These are phyloP conservation scores for Nycticorax nycticorax DNA, from an alignment of 2,113 vertebrate genomes.

Conservation along the genomic window DNA sequence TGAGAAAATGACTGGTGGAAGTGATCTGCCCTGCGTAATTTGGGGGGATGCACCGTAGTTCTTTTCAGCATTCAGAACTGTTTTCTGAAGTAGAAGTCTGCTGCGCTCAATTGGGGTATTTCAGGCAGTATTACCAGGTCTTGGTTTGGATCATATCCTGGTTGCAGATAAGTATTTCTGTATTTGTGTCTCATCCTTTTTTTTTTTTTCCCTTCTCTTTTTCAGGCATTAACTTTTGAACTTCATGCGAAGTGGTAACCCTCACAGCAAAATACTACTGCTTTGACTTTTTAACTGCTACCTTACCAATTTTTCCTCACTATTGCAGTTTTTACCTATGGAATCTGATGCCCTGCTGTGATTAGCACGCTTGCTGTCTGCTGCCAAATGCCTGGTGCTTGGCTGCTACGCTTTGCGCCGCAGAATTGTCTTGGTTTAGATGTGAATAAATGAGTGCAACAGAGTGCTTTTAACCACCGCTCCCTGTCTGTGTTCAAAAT, in stretches of 20 bases:
- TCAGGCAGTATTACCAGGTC: background rate
- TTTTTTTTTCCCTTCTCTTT: conserved; percentile 19
- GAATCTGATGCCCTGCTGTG: background rate
- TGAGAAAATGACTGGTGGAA: background rate
- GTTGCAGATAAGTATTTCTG: background rate
- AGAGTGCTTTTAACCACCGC: background rate
- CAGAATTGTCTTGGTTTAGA: background rate
- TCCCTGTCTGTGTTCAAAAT: background rate
- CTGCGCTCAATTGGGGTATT: background rate
- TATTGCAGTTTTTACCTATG: fast-evolving
- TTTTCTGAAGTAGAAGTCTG: background rate
- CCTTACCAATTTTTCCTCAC: background rate
- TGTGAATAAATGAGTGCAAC: background rate
- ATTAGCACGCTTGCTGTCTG: background rate
- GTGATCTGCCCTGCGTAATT: background rate
- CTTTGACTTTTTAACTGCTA: background rate
- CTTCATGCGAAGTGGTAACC: background rate
- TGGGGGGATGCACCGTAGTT: background rate
- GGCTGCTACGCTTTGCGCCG: fast-evolving
- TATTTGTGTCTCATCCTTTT: background rate
- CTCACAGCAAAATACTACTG: background rate
- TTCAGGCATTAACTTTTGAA: conserved; percentile 34
- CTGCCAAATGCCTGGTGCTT: background rate
- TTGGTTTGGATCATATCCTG: background rate
- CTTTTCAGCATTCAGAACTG: background rate